Evolutionary conservation across 2,797 vertebrate species (phyloP), one percentile per base, ranked within the genome.

Genomic region (Threskiornis aethiopicus): DNA sequence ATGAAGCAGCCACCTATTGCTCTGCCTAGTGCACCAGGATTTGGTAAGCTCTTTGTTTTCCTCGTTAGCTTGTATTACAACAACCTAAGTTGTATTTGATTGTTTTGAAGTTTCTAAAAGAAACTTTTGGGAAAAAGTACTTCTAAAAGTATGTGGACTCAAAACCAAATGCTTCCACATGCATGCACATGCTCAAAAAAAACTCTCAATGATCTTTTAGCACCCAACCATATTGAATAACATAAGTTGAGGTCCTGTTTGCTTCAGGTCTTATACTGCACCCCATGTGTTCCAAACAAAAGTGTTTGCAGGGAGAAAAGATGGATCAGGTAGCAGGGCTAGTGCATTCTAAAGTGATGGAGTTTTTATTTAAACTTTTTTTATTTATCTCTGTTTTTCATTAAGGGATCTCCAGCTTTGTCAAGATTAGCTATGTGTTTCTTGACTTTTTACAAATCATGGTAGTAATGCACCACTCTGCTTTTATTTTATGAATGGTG

Each of bases 1-100:
- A 99, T 99, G 99, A 99, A 99, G 87, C 99, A 99, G 94, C 98
- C 98, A 6, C 98, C 99, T 6, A 98, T 99, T 83, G 93, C 99
- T 92, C 94, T 99, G 66, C 97, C 99, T 88, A 88, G 91, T 58
- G 97, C 98, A 81, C 96, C 99, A 44, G 98, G 98, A 71, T 99
- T 99, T 88, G 99, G 99, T 99, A 98, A 99, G 98, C 76, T 75
- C 55, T 73, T 84, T 26, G 10, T n/a, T 82, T n/a, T 84, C 58
- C 35, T 86, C n/a, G 1, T 11, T 65, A 31, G 24, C 55, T 47
- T 55, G 29, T 28, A 16, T 37, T 79, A 25, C 62, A 55, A 42
- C 39, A 89, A 14, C 28, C 19, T 26, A 47, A 33, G n/a, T n/a
- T 52, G 24, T 58, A 61, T 67, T 70, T 26, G 20, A 13, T 28